These are phyloP conservation scores for Brachyptera risi DNA, from an alignment of 2,888 invertebrate species.

Conservation along the genomic window DNA sequence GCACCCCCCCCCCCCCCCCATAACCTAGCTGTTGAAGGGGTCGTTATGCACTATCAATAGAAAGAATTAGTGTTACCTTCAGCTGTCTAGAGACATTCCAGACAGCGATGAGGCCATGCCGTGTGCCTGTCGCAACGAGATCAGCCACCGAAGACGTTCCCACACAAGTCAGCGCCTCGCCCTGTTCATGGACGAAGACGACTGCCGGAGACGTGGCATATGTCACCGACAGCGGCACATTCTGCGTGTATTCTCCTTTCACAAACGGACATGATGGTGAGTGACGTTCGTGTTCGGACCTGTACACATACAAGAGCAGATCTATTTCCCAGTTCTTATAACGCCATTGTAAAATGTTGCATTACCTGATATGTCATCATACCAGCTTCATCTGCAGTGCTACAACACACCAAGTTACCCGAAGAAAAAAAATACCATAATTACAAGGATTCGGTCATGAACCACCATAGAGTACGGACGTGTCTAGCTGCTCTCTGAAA, in stretches of 20 bases:
- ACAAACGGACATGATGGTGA: constrained; percentile 92
- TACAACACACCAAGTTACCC: neutral
- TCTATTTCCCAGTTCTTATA: neutral
- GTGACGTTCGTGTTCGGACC: constrained; percentile 91
- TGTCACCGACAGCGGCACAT: constrained; percentile 84
- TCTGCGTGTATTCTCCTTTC: constrained; percentile 91
- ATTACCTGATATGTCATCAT: too few relatives aligned
- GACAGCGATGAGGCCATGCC: constrained; percentile 61
- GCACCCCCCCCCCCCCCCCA: too few relatives aligned
- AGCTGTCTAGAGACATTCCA: constrained; percentile 81
- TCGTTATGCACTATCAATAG: too few relatives aligned
- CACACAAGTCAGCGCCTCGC: constrained; percentile 55
- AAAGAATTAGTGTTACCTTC: too few relatives aligned
- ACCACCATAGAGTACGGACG: too few relatives aligned
- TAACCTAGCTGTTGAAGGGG: too few relatives aligned
- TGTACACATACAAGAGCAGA: constrained; percentile 34
- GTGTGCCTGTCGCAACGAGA: constrained; percentile 50
- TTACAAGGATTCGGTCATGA: too few relatives aligned
- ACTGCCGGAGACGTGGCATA: constrained; percentile 79
- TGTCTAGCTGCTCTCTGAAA: too few relatives aligned
- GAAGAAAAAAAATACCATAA: neutral
- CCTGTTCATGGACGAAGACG: too few relatives aligned
- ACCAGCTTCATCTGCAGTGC: too few relatives aligned
- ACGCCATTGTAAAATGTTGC: too few relatives aligned
- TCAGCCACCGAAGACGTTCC: constrained; percentile 49